Percentiles rank a stretch among this genome's conserved stretches.
These are phyloP conservation scores for Arion vulgaris DNA, from an alignment of 1,140 invertebrate genomes.

Conservation along the genomic window DNA sequence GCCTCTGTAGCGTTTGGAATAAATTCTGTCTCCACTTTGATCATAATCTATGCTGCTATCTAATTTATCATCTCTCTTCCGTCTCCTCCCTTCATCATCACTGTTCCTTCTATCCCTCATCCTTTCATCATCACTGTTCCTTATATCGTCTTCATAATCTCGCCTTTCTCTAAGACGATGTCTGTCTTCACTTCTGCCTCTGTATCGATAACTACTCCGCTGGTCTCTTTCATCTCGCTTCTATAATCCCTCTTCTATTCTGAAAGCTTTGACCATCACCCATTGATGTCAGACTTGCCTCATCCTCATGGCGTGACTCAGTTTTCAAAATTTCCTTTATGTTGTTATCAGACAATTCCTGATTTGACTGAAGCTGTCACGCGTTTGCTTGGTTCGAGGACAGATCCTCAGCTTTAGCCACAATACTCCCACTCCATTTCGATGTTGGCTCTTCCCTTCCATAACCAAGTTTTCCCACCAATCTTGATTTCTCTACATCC, in stretches of 20 bases:
- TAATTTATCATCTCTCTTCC: no score
- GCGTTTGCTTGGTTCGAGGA: background rate
- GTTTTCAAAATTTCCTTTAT: background rate
- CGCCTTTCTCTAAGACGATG: background rate
- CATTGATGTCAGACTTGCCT: background rate
- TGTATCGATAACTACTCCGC: background rate
- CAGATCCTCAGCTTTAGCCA: background rate
- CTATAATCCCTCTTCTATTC: background rate
- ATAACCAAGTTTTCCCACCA: background rate
- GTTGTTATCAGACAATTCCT: background rate
- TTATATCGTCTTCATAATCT: background rate
- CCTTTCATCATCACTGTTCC: background rate
- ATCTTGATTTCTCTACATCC: background rate
- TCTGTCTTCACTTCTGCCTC: background rate
- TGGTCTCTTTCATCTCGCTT: background rate
- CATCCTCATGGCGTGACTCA: background rate
- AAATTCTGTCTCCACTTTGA: no score
- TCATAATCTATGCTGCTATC: no score
- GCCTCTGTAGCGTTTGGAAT: no score
- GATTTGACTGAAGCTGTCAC: background rate
- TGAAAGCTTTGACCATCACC: background rate
- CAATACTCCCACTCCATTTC: background rate
- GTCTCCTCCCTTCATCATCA: background rate
- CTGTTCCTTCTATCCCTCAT: background rate
- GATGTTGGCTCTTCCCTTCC: background rate